phyloP scores from a whole-genome alignment of 2,797 vertebrate species.

The Acestrorhynchus altus region DNA sequence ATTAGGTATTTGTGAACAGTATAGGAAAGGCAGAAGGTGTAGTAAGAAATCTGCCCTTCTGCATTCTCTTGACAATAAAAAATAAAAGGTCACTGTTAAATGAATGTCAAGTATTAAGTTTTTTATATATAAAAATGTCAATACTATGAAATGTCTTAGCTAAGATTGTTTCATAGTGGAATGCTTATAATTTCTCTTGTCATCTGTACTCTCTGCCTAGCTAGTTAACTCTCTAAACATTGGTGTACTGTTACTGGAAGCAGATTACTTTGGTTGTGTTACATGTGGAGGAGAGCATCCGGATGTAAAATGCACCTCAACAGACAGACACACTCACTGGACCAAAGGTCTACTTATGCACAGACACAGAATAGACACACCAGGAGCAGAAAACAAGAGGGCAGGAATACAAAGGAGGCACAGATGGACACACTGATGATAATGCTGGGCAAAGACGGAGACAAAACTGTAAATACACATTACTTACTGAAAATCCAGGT shows the following conservation, averaged over 20 bases:
- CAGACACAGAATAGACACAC: too few species aligned
- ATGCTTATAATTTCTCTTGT: not conserved
- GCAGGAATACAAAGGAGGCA: too few species aligned
- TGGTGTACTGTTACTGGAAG: not conserved
- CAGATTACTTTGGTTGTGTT: not conserved
- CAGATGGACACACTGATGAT: too few species aligned
- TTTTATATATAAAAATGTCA: not conserved
- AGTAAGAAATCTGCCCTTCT: slow-evolving; percentile 16
- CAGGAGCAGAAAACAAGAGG: too few species aligned
- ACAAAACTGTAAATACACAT: too few species aligned
- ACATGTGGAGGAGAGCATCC: too few species aligned
- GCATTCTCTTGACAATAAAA: slow-evolving; percentile 47
- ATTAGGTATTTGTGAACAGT: slow-evolving; percentile 62
- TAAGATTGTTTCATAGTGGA: not conserved
- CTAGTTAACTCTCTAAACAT: not conserved
- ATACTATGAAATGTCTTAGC: not conserved
- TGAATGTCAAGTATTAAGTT: slow-evolving; percentile 1
- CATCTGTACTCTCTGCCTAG: too few species aligned
- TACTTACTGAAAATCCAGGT: too few species aligned
- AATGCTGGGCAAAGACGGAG: too few species aligned
- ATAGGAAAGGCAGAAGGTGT: slow-evolving; percentile 24
- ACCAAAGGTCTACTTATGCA: too few species aligned
- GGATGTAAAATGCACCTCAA: too few species aligned
- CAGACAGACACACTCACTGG: too few species aligned
- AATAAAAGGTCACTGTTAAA: slow-evolving; percentile 42